Base-by-base conservation (phyloP, 2,797 vertebrate genomes). In the Aythya fuligula region DNA sequence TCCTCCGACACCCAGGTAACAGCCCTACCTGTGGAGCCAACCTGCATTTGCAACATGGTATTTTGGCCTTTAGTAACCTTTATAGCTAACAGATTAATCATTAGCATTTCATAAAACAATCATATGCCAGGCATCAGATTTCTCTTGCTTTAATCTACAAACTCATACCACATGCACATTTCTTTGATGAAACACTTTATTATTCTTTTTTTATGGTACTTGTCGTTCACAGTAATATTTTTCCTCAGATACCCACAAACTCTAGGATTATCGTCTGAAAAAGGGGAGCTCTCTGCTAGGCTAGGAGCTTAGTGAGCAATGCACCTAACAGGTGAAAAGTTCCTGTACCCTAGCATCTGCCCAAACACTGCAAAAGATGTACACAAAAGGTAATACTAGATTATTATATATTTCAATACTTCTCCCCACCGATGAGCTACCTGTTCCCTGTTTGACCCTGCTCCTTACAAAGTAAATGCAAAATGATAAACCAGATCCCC, bases 91-190 rank as follows among this genome's bases (percentile, higher is more conserved):
- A 91, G 21, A 18, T 91, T 93, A 80, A 76, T 90, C 75, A 81
- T 17, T 78, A 82, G 41, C 70, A 86, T 49, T 93, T 86, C 21
- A 66, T 70, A 72, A 75, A 85, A 62, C 21, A 78, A 81, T n/a
- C 9, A 14, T 20, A 73, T 53, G 13, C n/a, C 58, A 74, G 60
- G 54, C 38, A 86, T 75, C 58, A 66, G 30, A 45, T 38, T 6
- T 66, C 70, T 72, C 28, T 56, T 53, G 28, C 17, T 84, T 84
- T 69, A 62, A 75, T 20, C 20, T 53, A 56, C 45, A 81, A 56
- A 87, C 78, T 61, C 58, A 71, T 19, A 91, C 8, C 4, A 60
- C 22, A 27, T 4, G n/a, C 0, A 1, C 9, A 32, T 36, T 84
- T 81, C 27, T 83, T 75, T 77, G 70, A 75, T 2, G 2, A 89